phyloP scores from a whole-genome alignment of 2,797 vertebrate genomes.

The Chelon labrosus region DNA sequence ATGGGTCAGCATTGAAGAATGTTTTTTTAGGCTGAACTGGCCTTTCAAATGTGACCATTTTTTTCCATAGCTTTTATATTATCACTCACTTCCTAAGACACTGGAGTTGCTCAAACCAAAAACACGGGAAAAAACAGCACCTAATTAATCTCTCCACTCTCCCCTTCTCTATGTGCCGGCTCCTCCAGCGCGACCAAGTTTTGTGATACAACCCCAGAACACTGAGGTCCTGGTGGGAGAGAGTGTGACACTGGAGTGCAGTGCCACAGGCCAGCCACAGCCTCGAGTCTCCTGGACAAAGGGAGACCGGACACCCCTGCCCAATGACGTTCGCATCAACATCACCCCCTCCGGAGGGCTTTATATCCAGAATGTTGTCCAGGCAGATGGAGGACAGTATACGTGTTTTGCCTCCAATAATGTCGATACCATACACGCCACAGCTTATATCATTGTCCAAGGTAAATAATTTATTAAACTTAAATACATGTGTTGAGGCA shows the following conservation, averaged over 20 bases:
- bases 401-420: constrained; percentile 95
- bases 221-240: constrained; percentile 97
- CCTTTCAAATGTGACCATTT: neutral
- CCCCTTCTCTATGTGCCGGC: neutral
- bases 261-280: constrained; percentile 94
- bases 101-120: neutral
- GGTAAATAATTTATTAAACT: constrained; percentile 75
- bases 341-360: constrained; percentile 95
- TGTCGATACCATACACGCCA: constrained; percentile 92
- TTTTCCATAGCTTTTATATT: neutral
- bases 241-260: constrained; percentile 97
- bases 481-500: neutral
- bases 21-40: constrained; percentile 7
- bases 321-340: constrained; percentile 90
- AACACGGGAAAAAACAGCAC: neutral
- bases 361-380: constrained; percentile 92
- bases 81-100: neutral
- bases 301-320: constrained; percentile 91
- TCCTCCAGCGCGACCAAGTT: constrained; percentile 91
- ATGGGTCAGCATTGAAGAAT: constrained; percentile 12
- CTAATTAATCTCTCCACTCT: constrained; percentile 18
- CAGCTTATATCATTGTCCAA: constrained; percentile 95
- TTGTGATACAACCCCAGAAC: constrained; percentile 98
- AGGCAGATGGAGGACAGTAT: constrained; percentile 93
- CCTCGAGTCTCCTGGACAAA: constrained; percentile 94